Evolutionary conservation across 2,113 vertebrate species (phyloP), one percentile per base, ranked within the genome.

Genomic region (Forbesichthys papilliferus): DNA sequence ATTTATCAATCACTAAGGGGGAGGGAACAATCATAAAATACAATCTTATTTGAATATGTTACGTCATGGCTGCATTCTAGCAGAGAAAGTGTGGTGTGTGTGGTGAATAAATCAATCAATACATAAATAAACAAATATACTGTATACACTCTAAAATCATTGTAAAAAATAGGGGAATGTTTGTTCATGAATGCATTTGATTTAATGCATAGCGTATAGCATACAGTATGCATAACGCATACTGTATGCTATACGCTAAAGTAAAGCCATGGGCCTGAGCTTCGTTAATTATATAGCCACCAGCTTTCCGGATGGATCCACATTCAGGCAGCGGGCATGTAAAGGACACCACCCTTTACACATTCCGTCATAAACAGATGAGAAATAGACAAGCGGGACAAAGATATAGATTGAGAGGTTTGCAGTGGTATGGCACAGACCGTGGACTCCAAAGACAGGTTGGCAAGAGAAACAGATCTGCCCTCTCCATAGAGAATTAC

Each of bases 401-500:
- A 57, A 11, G 16, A n/a, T 1, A 14, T 16, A 46, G 5, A 16
- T 11, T 42, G 13, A 60, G 12, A 16, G 5, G 27, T 34, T 9
- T 16, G 4, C 5, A 11, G 13, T 59, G 56, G 56, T 73, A 57
- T 79, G 66, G 79, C 82, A 60, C 78, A 83, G 60, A 68, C 47
- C 10, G 11, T 61, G 42, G 78, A 75, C 36, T 76, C 72, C 57
- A 0, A 11, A 78, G 77, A 80, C 56, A 79, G 60, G 75, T 72
- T 85, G 79, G 78, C 84, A 82, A 68, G 8, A 64, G 59, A 61
- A 83, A 34, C 27, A 27, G 27, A 27, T 27, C 16, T 59, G 66
- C 75, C 83, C 59, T 84, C 59, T 82, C 54, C 57, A 67, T 49
- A 64, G 71, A 74, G 58, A 62, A 74, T 71, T 81, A 8, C 61